Evolutionary conservation across 2,113 vertebrate genomes (phyloP).

Genomic region (Nothobranchius furzeri): DNA sequence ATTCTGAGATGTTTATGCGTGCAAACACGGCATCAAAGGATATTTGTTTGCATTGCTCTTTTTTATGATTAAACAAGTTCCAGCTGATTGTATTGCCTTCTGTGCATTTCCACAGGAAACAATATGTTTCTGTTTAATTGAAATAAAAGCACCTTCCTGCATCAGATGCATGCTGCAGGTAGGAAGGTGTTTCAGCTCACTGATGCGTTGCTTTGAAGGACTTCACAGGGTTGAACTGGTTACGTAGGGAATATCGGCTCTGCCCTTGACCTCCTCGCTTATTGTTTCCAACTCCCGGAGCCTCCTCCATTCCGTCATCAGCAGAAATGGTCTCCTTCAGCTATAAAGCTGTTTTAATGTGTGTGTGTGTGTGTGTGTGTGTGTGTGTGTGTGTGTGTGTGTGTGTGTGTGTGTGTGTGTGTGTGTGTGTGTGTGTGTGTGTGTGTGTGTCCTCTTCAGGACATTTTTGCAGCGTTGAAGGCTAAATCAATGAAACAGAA

Average conservation of each 20-base stretch:
- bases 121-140: background rate
- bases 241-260: slow-evolving; percentile 14
- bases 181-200: slow-evolving; percentile 16
- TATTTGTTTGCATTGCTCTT: too few relatives aligned
- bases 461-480: slow-evolving; percentile 28
- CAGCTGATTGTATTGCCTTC: too few relatives aligned
- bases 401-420: background rate
- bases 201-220: slow-evolving; percentile 38
- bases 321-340: slow-evolving; percentile 33
- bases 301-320: slow-evolving; percentile 21
- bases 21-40: too few relatives aligned
- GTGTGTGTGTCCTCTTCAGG: slow-evolving; percentile 23
- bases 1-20: too few relatives aligned
- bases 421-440: background rate
- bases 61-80: too few relatives aligned
- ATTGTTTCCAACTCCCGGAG: slow-evolving; percentile 7
- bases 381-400: slow-evolving; percentile 4
- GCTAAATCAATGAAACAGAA: slow-evolving; percentile 35
- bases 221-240: slow-evolving; percentile 51
- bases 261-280: slow-evolving; percentile 19
- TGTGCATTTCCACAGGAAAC: too few relatives aligned
- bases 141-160: too few relatives aligned
- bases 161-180: slow-evolving; percentile 10
- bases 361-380: background rate
- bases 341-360: background rate